Percentiles rank a stretch among this genome's conserved stretches.
phyloP scores from a whole-genome alignment of 2,113 vertebrate species.

The Hyla sarda region DNA sequence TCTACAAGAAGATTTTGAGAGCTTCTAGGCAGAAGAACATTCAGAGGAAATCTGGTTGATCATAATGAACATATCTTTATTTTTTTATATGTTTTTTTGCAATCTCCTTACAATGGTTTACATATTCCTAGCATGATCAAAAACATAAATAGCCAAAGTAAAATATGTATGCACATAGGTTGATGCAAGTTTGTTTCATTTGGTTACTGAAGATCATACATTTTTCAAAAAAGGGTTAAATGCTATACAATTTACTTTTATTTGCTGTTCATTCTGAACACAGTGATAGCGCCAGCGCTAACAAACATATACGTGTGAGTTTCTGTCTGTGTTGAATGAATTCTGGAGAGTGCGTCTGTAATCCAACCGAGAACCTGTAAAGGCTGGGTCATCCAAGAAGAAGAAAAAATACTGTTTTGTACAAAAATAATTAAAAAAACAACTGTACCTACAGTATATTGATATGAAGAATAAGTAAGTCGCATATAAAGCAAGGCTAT shows the following conservation, averaged over 20 bases:
- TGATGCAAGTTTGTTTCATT: neutral
- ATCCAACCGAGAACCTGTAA: constrained; percentile 23
- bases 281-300: constrained; percentile 27
- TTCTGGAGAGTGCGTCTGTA: neutral
- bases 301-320: constrained; percentile 5
- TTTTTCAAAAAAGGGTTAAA: constrained; percentile 26
- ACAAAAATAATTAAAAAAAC: neutral
- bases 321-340: neutral
- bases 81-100: neutral
- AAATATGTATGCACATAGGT: neutral
- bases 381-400: constrained; percentile 16
- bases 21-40: neutral
- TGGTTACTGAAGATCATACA: constrained; percentile 1
- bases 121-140: constrained; percentile 7
- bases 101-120: constrained; percentile 10
- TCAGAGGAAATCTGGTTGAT: neutral
- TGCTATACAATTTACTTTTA: constrained; percentile 3
- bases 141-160: constrained; percentile 15
- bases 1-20: neutral
- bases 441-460: neutral
- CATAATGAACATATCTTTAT: neutral
- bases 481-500: neutral
- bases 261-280: neutral
- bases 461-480: neutral
- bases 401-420: neutral